Evolutionary conservation across 2,113 vertebrate species (phyloP).

Genomic region (Malurus cyaneus): DNA sequence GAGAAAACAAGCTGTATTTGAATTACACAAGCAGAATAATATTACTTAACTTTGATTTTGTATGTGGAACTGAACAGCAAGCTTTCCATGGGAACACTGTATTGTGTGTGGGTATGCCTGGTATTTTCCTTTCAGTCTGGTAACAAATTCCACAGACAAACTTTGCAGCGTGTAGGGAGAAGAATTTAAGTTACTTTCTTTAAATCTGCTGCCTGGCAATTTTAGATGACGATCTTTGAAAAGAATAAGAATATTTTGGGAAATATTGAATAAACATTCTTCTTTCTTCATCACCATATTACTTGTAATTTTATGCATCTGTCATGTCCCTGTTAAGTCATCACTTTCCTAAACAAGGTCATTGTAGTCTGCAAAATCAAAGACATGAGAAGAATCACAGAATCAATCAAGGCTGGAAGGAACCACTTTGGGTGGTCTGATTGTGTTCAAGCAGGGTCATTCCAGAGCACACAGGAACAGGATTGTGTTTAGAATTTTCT

Average conservation of each 20-base stretch:
- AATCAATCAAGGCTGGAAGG: neutral
- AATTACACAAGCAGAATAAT: neutral
- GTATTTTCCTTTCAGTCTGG: neutral
- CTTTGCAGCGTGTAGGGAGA: neutral
- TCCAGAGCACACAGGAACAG: neutral
- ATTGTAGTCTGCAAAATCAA: neutral
- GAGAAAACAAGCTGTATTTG: neutral
- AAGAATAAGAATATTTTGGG: neutral
- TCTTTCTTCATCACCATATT: neutral
- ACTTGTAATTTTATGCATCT: neutral
- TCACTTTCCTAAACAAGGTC: neutral
- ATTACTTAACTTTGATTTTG: neutral
- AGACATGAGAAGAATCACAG: neutral
- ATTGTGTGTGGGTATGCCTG: neutral
- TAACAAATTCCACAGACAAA: neutral
- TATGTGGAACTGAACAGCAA: neutral
- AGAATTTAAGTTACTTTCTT: neutral
- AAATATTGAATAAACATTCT: neutral
- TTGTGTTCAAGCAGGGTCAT: neutral
- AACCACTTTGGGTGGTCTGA: neutral
- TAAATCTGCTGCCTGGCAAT: neutral
- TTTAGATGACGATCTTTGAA: neutral
- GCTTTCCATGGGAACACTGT: neutral
- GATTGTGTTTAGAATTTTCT: accelerated
- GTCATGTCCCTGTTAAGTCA: neutral